Base-by-base conservation (phyloP, 2,113 vertebrate species). In the Bambusicola thoracicus region DNA sequence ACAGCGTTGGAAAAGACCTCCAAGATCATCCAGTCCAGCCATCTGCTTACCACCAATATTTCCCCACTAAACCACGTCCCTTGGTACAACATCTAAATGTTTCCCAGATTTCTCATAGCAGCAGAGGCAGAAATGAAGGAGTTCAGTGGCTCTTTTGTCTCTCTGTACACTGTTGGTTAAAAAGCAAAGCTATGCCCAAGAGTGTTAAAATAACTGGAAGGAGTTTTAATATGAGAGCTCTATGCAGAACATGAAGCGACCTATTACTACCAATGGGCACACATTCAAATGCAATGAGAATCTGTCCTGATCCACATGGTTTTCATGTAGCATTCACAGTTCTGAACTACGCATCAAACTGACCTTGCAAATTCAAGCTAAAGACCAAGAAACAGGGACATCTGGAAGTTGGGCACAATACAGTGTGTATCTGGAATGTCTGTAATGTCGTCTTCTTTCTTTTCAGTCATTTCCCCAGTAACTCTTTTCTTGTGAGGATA, bases 211-310 rank as follows among this genome's bases (percentile, higher is more conserved):
- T 81, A 84, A 43, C 11, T 81, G 29, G 11, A 89, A 72, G 8
- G 1, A 2, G 6, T 32, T 78, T 67, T 72, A 79, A 29, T 27
- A 29, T 14, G 17, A 68, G 40, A 43, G 36, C 27, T 34, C 27
- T 17, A 15, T 6, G 21, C 27, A 86, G 68, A 67, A 88, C 53
- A n/a, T 40, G 29, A 89, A 68, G 29, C 1, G 2, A 20, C n/a
- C 16, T 5, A 10, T 59, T 88, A 16, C 25, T 74, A 81, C 55
- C 46, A 72, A 49, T 18, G 8, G 38, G 74, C 21, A 65, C 6
- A 25, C 0, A 1, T 81, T 74, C 41, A 65, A 55, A 20, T 84
- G 19, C 1, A 6, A 13, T 59, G 70, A 0, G 0, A 77, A 29
- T 53, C 76, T 81, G 8, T 44, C 27, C 36, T 16, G 32, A 34